Base-by-base conservation (phyloP, 2,113 vertebrate genomes). In the Delphinapterus leucas region DNA sequence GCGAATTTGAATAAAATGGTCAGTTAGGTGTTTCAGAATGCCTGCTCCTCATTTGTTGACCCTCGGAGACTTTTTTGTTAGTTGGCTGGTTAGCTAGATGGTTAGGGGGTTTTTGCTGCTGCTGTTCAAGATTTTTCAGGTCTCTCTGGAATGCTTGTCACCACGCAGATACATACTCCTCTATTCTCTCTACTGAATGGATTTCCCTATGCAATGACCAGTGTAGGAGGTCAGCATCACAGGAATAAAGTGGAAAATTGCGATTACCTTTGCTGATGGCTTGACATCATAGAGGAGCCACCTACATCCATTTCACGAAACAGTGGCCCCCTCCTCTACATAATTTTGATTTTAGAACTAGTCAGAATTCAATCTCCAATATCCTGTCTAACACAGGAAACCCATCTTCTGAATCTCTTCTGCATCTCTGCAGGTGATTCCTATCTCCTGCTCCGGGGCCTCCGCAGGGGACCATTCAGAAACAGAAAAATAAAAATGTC, bases 401-500 rank as follows among this genome's bases (percentile, higher is more conserved):
- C 21, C 21, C 28, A 55, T 74, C 26, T 58, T 68, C 38, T 23
- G 33, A 65, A 55, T 86, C 68, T 84, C 28, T 44, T 80, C 92
- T 38, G 58, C 20, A 36, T 71, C 61, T 86, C 92, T 47, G 91
- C 87, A 93, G 73, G 85, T 53, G 79, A 87, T 83, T 91, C 63
- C 79, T 14, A 26, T 38, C 18, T 14, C 73, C 79, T 55, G 73
- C 80, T 87, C 68, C n/a, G 63, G 58, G 67, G 53, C 44, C 63
- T 95, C 96, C 55, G 21, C 70, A 70, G 97, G 95, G 68, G 61
- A 96, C 74, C 79, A 23, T 58, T 93, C 68, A 80, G 71, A 88
- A 83, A 53, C 67, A 71, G 49, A 70, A 96, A 94, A 90, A 93
- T 92, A 88, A 92, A 95, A 82, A 88, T 71, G 67, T 71, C 92